Base-by-base conservation (phyloP, 1,140 invertebrate genomes). In the Nixonia krombeini region DNA sequence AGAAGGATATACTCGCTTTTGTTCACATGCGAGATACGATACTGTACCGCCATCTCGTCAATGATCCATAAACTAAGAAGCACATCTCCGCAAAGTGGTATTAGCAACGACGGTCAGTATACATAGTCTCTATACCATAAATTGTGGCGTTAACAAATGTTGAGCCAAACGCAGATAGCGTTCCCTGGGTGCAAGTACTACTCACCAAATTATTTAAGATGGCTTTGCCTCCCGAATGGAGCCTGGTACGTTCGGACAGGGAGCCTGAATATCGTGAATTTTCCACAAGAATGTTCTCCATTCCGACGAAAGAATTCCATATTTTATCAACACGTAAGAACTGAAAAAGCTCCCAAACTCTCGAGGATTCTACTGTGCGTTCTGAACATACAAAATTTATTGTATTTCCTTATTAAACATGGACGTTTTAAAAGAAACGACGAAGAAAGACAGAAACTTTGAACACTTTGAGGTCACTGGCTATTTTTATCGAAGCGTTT, bases 51-150 rank as follows among this genome's bases (percentile, higher is more conserved):
- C 45, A 57, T 62, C 51, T 62, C 52, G 45, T 64, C 46, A 57
- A 65, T 37, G 56, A 8, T 52, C 61, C 40, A 65, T 64, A 70
- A 70, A 61, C 67, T 58, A 29, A 45, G 6, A 38, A 37, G 38
- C n/a, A 58, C 38, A 55, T 63, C 52, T 29, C 49, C 57, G 35
- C 62, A 55, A 63, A 71, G 41, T 52, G 33, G 69, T 71, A 63
- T 57, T 58, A 65, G 50, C 68, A 52, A 46, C 51, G 67, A 68
- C 57, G 59, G 26, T 73, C 37, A 29, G 49, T 62, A 70, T 76
- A 72, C 57, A 72, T 73, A 76, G 57, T 67, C 53, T 74, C 66
- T 72, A 68, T 79, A 71, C 74, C 65, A 75, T 80, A 81, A 78
- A 73, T 74, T 76, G 62, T 44, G 53, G 53, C 52, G 38, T 58